Conservation (phyloP, 2,113 vertebrate species). For the Prietella phreatophila region DNA sequence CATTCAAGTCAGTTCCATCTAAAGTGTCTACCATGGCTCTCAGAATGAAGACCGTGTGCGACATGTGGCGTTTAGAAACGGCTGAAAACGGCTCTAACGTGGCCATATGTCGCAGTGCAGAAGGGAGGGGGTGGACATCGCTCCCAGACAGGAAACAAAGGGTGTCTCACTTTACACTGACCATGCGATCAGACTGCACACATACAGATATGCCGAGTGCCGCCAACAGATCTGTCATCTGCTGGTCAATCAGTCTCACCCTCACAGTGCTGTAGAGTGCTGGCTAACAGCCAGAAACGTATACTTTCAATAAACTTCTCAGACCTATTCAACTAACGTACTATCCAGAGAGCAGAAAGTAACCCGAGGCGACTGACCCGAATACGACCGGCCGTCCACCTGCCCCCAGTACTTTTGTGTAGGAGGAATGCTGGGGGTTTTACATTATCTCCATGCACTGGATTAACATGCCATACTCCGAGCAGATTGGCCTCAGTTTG, state of each 20-base stretch:
- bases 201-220: conserved; percentile 22
- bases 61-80: conserved; percentile 44
- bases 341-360: neutral
- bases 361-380: neutral
- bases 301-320: neutral
- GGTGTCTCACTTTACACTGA: conserved; percentile 1
- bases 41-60: neutral
- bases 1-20: conserved; percentile 12
- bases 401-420: neutral
- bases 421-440: neutral
- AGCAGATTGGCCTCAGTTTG: conserved; percentile 31
- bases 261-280: neutral
- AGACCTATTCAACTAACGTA: neutral
- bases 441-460: neutral
- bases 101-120: conserved; percentile 62
- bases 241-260: neutral
- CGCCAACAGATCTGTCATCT: conserved; percentile 9
- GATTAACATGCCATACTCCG: conserved; percentile 23
- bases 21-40: neutral
- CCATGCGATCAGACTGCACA: neutral
- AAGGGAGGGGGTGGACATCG: conserved; percentile 55
- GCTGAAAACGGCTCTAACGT: conserved; percentile 56
- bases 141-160: conserved; percentile 51
- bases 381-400: neutral
- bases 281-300: neutral